These are phyloP conservation scores for Hemibagrus guttatus DNA, from an alignment of 2,797 vertebrate species.

Conservation along the genomic window DNA sequence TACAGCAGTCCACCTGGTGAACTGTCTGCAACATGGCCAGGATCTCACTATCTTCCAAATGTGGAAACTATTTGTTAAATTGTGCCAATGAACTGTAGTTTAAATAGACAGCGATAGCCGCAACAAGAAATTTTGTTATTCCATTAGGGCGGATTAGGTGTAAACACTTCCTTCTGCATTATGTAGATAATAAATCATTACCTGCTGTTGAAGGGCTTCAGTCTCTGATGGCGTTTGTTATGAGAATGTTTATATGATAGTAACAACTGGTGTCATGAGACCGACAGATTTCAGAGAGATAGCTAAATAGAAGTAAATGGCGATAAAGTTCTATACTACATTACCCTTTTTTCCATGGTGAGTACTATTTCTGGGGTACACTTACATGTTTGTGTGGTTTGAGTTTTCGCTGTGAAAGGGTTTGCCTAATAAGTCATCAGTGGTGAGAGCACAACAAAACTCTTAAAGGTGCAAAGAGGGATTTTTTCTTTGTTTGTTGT, in stretches of 20 bases:
- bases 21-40: slow-evolving; percentile 29
- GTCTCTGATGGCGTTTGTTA: slow-evolving; percentile 7
- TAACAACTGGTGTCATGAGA: neutral
- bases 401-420: neutral
- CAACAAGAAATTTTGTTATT: slow-evolving; percentile 51
- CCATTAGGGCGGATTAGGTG: slow-evolving; percentile 36
- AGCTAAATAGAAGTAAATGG: neutral
- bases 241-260: neutral
- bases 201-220: slow-evolving; percentile 25
- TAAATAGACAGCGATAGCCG: slow-evolving; percentile 47
- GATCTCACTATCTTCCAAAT: slow-evolving; percentile 45
- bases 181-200: slow-evolving; percentile 39
- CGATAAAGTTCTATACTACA: neutral
- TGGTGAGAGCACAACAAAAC: neutral
- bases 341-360: neutral
- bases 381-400: neutral
- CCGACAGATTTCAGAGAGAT: neutral
- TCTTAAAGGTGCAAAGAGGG: neutral
- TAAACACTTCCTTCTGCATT: slow-evolving; percentile 43
- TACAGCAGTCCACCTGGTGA: slow-evolving; percentile 41
- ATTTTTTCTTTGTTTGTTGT: neutral
- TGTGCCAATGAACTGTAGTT: slow-evolving; percentile 49
- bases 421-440: slow-evolving; percentile 5
- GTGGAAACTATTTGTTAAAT: slow-evolving; percentile 59
- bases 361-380: neutral